Evolutionary conservation across 2,113 vertebrate genomes (phyloP), one percentile per base, ranked within the genome.

Genomic region (Malurus cyaneus): DNA sequence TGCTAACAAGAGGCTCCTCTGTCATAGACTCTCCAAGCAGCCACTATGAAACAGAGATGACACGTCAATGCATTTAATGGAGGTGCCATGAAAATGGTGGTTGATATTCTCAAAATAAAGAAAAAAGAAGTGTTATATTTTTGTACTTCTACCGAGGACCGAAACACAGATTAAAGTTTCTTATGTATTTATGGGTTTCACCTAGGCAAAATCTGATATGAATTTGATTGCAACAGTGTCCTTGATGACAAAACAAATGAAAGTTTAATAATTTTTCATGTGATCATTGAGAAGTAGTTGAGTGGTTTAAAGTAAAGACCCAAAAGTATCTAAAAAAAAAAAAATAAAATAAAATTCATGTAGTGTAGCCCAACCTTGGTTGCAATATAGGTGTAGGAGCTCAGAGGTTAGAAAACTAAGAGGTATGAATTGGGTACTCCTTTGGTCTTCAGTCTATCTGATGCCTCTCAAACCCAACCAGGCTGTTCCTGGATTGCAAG

Each of bases 1-100:
- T 97, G 66, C 54, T 91, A 89, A 82, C 93, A 96, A 85, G 36
- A 94, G 91, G 31, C 20, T 84, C 21, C 65, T 94, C 59, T 96
- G 76, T 83, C 73, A 36, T 3, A 60, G 80, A 53, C 41, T 95
- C 95, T 73, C 53, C 1, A 6, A 80, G 73, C 80, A 94, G 39
- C 61, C 81, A 9, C 39, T 66, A 18, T 76, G 79, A 85, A 96
- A 67, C 15, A 84, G 15, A 94, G 56, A 69, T 69, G 65, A 49
- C 5, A 39, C 39, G 12, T 69, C 34, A 47, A 64, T 77, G n/a
- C 42, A 86, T 76, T 71, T 93, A 69, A 26, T 80, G 36, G 6
- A 50, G 32, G 31, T 62, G 62, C 50, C 23, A 73, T 47, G 70
- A 73, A 71, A 94, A 86, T 12, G 18, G 21, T 57, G 25, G 88